Evolutionary conservation across 2,797 vertebrate species (phyloP).

Genomic region (Dallia pectoralis): DNA sequence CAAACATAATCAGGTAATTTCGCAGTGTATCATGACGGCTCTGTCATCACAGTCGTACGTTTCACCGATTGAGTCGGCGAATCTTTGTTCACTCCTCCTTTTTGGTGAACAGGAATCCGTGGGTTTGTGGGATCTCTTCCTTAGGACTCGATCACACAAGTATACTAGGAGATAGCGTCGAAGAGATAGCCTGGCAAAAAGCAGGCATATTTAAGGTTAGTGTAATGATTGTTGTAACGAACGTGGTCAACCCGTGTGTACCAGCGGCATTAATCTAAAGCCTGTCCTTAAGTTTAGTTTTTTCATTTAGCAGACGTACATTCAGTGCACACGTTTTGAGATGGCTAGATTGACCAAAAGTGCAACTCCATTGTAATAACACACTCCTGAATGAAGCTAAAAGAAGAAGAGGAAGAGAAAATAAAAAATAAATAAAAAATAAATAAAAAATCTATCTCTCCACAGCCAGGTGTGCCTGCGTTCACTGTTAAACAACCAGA

Average conservation of each 20-base stretch:
- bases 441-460: not conserved
- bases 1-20: constrained; percentile 83
- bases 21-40: not conserved
- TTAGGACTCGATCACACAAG: constrained; percentile 85
- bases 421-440: no score
- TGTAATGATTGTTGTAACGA: not conserved
- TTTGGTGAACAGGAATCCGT: constrained; percentile 68
- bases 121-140: constrained; percentile 83
- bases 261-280: not conserved
- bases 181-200: constrained; percentile 90
- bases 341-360: no score
- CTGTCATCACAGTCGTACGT: not conserved
- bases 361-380: no score
- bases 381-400: no score
- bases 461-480: constrained; percentile 76
- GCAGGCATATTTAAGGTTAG: constrained; percentile 88
- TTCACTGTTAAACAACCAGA: constrained; percentile 79
- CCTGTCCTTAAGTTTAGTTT: not conserved
- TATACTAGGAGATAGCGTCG: constrained; percentile 84
- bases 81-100: not conserved
- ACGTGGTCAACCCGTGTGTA: not conserved
- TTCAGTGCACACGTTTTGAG: no score
- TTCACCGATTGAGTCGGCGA: no score
- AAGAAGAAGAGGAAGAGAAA: no score
- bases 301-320: no score